Evolutionary conservation across 2,888 invertebrate genomes (phyloP).

Genomic region (Melitaea athalia): DNA sequence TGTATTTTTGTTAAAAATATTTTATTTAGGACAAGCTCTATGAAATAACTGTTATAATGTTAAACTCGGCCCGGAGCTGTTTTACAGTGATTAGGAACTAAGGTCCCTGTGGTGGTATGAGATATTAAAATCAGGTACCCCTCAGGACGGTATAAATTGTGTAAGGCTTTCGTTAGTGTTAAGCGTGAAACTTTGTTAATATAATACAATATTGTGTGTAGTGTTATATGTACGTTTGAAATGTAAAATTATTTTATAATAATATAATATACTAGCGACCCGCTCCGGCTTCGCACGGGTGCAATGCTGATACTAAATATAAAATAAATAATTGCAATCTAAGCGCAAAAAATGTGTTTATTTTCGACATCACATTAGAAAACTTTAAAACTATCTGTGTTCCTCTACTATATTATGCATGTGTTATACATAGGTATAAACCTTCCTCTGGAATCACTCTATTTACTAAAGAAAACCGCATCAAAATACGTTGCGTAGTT

Average conservation of each 20-base stretch:
- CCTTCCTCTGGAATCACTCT: no score
- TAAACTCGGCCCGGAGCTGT: conserved; percentile 17
- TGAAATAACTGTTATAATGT: not conserved
- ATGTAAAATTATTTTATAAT: not conserved
- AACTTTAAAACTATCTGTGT: no score
- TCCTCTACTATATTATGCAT: no score
- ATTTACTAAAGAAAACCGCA: no score
- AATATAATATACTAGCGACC: no score
- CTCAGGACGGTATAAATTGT: conserved; percentile 25
- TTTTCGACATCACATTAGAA: no score
- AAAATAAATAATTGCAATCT: no score
- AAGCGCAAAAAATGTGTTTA: no score
- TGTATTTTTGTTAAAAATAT: not conserved
- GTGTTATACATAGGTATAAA: no score
- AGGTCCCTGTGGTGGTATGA: conserved; percentile 19
- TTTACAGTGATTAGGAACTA: conserved; percentile 34
- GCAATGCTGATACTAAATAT: no score
- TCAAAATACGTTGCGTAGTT: no score
- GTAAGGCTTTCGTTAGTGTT: conserved; percentile 18
- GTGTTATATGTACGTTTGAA: not conserved
- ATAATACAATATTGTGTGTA: conserved; percentile 18
- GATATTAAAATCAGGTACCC: conserved; percentile 29
- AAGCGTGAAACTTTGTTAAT: conserved; percentile 21
- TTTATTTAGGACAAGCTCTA: not conserved
- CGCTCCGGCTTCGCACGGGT: no score